Base-by-base conservation (phyloP, 1,140 invertebrate species). In the Penaeus chinensis region DNA sequence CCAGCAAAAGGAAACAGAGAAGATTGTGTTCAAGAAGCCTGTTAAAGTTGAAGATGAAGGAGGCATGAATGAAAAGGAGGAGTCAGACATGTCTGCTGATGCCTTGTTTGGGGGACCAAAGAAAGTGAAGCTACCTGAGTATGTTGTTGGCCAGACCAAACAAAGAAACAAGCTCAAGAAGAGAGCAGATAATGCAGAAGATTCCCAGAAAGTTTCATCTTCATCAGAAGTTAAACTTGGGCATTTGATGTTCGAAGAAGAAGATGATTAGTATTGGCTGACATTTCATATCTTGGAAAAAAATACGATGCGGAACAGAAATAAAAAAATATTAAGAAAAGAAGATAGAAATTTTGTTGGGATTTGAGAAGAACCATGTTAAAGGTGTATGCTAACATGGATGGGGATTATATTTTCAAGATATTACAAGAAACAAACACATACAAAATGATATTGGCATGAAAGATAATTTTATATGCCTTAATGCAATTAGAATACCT, bases 21-120 rank as follows among this genome's bases (percentile, higher is more conserved):
- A 87, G 69, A 82, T 87, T 20, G 19, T 87, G 16, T 87, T 87
- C 85, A 87, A 82, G 42, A 87, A 87, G 20, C 85, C 85, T 3
- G 16, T 54, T 54, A 60, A 69, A 3, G 24, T 54, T 8, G 60
- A 42, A 32, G 54, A 71, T 24, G 66, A 60, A 19, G 24, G 42
- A n/a, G 60, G 27, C 5, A 32, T 19, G 18, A 60, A 76, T 0
- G 66, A 77, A 19, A 65, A 71, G 37, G 42, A 60, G 2, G 42
- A 11, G 11, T 24, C n/a, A 5, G 42, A 20, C 24, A 27, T 60
- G 24, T 37, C 22, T 19, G 80, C 80, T 24, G 69, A 76, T 24
- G 65, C n/a, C 10, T 32, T 63, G 13, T 82, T 82, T 11, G 85
- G 80, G 3, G 66, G 80, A n/a, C 20, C 80, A 18, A 76, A 63